Percentiles rank a stretch among this genome's conserved stretches.
Conservation (phyloP, 92 coral and sea anemone species). For the Parazoanthus darwini region DNA sequence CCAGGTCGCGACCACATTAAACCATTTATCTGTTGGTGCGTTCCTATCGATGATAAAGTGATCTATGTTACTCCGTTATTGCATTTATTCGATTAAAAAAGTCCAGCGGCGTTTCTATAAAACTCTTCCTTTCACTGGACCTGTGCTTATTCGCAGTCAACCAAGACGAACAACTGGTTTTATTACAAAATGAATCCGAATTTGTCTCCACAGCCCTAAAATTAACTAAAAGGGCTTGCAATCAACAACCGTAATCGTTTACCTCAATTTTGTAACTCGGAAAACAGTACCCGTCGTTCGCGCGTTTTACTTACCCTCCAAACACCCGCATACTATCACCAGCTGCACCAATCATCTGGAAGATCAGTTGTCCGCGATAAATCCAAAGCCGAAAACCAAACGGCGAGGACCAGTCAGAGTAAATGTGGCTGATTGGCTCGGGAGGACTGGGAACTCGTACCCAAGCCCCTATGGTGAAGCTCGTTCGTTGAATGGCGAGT, state of each 20-base stretch:
- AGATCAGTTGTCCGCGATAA: constrained; percentile 14
- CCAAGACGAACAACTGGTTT: too few relatives aligned
- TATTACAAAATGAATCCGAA: too few relatives aligned
- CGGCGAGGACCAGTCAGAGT: constrained; percentile 38
- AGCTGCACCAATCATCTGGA: constrained; percentile 24
- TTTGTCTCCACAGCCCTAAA: too few relatives aligned
- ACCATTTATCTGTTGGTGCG: constrained; percentile 17
- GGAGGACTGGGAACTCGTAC: constrained; percentile 28
- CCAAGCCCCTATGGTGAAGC: constrained; percentile 23
- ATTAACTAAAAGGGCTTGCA: too few relatives aligned
- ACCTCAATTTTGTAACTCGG: too few relatives aligned
- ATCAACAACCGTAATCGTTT: too few relatives aligned
- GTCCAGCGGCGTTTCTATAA: too few relatives aligned
- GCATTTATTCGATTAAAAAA: too few relatives aligned
- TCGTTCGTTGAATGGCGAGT: constrained; percentile 25
- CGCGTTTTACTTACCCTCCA: constrained; percentile 22
- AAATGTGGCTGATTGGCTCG: constrained; percentile 27
- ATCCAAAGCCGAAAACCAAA: constrained; percentile 36
- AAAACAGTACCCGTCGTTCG: too few relatives aligned
- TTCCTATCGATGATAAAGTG: neutral
- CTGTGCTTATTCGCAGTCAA: too few relatives aligned
- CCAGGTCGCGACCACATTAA: constrained; percentile 10
- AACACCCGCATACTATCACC: constrained; percentile 14
- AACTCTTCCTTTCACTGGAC: too few relatives aligned
- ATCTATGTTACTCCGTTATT: too few relatives aligned